Conservation (phyloP, 2,888 invertebrate genomes). For the Coenonympha arcania region DNA sequence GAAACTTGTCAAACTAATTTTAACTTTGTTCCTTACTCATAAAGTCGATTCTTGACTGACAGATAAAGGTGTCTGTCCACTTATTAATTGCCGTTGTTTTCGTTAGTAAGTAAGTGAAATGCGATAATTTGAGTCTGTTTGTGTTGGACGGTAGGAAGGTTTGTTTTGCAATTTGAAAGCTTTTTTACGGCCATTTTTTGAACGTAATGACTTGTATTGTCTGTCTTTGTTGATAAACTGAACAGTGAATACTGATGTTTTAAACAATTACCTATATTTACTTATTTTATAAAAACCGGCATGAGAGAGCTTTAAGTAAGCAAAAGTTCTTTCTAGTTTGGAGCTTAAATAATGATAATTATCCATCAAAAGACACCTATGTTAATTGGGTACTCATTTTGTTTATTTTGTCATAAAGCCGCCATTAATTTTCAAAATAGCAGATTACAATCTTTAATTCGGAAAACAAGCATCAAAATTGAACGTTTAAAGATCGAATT, state of each 20-base stretch:
- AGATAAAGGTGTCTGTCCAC: slow-evolving; percentile 50
- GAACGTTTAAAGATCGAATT: slow-evolving; percentile 35
- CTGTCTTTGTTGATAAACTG: neutral
- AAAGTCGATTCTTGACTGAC: slow-evolving; percentile 30
- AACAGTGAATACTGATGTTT: neutral
- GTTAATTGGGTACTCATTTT: too few species aligned
- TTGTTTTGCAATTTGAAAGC: slow-evolving; percentile 22
- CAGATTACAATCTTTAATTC: slow-evolving; percentile 1
- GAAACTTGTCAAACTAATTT: slow-evolving; percentile 27
- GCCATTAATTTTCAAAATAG: neutral
- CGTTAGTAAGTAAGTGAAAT: slow-evolving; percentile 46
- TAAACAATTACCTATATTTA: too few species aligned
- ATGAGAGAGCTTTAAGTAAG: too few species aligned
- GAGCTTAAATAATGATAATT: too few species aligned
- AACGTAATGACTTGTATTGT: slow-evolving; percentile 16
- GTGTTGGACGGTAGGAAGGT: slow-evolving; percentile 25
- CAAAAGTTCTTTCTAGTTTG: too few species aligned
- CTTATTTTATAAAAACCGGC: too few species aligned
- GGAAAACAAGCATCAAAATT: slow-evolving; percentile 13
- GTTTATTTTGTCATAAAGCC: too few species aligned
- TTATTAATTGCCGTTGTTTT: slow-evolving; percentile 63
- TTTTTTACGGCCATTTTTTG: slow-evolving; percentile 17
- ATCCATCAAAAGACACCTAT: too few species aligned
- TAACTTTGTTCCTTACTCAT: slow-evolving; percentile 28
- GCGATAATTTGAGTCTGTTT: slow-evolving; percentile 41